Percentiles rank a stretch among this genome's conserved stretches.
Evolutionary conservation across 2,888 invertebrate species (phyloP).

Genomic region (Oscheius sp.): DNA sequence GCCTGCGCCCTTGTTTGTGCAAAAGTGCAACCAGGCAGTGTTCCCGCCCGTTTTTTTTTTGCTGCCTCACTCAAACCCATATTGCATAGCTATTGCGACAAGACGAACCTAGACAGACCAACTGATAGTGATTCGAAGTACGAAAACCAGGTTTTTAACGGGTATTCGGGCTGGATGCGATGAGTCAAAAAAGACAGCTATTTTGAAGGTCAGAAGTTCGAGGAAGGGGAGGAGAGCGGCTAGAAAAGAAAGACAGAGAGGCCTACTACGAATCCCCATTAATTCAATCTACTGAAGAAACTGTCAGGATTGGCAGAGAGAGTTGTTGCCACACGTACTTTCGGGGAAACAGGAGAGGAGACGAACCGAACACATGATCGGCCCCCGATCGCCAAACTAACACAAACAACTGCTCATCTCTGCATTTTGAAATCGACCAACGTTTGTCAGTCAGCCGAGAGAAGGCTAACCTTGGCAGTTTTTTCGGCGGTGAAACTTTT

Average conservation of each 20-base stretch:
- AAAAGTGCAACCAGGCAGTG: too few relatives aligned
- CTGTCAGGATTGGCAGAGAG: neutral
- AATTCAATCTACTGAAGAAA: neutral
- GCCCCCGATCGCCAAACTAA: neutral
- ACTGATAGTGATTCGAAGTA: neutral
- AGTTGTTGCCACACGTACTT: neutral
- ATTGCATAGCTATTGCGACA: too few relatives aligned
- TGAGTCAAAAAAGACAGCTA: neutral
- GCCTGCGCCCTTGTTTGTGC: too few relatives aligned
- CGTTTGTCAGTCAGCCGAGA: neutral
- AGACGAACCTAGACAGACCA: neutral
- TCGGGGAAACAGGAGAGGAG: neutral
- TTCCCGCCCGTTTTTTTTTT: too few relatives aligned
- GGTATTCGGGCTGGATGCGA: neutral
- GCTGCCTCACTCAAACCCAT: too few relatives aligned
- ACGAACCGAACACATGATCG: neutral
- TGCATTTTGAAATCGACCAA: neutral
- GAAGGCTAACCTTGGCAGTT: neutral
- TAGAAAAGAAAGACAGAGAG: neutral
- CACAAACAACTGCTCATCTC: neutral
- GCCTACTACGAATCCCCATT: neutral
- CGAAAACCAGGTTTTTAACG: neutral
- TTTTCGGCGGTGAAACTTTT: neutral
- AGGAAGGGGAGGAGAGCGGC: neutral
- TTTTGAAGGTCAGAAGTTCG: neutral